These are phyloP conservation scores for Scotopteryx bipunctaria DNA, from an alignment of 2,888 invertebrate species.

Conservation along the genomic window DNA sequence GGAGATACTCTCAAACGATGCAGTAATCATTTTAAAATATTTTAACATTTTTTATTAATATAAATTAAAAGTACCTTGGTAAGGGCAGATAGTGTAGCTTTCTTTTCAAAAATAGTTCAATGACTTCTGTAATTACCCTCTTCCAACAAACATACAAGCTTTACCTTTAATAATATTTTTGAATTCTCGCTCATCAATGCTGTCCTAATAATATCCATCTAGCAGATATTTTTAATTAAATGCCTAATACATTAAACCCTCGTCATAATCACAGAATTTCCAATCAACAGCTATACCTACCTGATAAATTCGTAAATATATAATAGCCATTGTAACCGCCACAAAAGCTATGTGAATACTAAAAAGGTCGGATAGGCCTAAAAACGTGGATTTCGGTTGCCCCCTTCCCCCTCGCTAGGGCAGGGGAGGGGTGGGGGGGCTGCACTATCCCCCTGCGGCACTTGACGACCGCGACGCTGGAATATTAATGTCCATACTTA, in stretches of 20 bases:
- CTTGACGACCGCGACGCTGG: slow-evolving; percentile 76
- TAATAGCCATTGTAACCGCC: slow-evolving; percentile 53
- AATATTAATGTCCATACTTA: slow-evolving; percentile 76
- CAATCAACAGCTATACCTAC: slow-evolving; percentile 5
- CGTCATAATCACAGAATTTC: neutral
- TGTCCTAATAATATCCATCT: too few relatives aligned
- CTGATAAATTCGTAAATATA: slow-evolving; percentile 16
- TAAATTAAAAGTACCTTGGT: too few relatives aligned
- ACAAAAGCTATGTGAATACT: slow-evolving; percentile 67
- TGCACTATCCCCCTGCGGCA: slow-evolving; percentile 69
- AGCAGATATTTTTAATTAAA: neutral
- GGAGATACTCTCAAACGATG: too few relatives aligned
- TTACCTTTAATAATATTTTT: too few relatives aligned
- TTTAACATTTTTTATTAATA: too few relatives aligned
- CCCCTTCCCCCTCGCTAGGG: slow-evolving; percentile 43
- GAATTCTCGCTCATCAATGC: too few relatives aligned
- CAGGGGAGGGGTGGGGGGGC: slow-evolving; percentile 42
- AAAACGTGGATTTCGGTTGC: slow-evolving; percentile 73
- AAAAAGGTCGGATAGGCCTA: slow-evolving; percentile 79
- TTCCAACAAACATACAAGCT: too few relatives aligned
- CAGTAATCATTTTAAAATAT: too few relatives aligned
- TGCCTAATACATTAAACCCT: neutral
- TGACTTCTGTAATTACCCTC: too few relatives aligned
- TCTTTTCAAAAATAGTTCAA: too few relatives aligned
- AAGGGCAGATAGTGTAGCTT: too few relatives aligned